phyloP scores from a whole-genome alignment of 2,113 vertebrate species.

The human (Homo sapiens) region DNA sequence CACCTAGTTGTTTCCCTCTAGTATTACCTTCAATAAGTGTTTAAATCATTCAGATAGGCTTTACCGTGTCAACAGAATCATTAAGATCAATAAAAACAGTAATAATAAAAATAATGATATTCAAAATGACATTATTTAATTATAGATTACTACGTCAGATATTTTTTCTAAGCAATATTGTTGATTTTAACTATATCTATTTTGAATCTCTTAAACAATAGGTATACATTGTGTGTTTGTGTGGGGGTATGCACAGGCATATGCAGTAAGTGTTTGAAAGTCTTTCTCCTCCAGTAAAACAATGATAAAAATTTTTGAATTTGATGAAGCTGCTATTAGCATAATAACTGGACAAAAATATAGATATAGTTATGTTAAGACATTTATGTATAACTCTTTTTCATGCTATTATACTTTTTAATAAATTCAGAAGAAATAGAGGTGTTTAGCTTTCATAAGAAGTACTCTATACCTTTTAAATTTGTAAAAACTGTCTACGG shows the following conservation, averaged over 20 bases:
- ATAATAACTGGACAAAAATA: not conserved
- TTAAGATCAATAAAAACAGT: not conserved
- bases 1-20: not conserved
- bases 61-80: not conserved
- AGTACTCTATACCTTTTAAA: not conserved
- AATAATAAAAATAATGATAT: not conserved
- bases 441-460: not conserved
- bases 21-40: not conserved
- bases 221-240: not conserved
- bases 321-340: not conserved
- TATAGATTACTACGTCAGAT: not conserved
- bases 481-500: not conserved
- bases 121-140: not conserved
- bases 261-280: not conserved
- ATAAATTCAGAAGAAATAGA: not conserved
- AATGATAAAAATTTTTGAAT: not conserved
- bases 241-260: rapidly evolving
- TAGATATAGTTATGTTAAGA: not conserved
- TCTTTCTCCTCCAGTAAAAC: not conserved
- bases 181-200: not conserved
- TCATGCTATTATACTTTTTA: not conserved
- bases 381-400: not conserved
- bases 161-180: not conserved
- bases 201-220: not conserved
- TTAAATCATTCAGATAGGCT: not conserved